phyloP scores from a whole-genome alignment of 2,888 invertebrate genomes.

The Phaonia tiefii region DNA sequence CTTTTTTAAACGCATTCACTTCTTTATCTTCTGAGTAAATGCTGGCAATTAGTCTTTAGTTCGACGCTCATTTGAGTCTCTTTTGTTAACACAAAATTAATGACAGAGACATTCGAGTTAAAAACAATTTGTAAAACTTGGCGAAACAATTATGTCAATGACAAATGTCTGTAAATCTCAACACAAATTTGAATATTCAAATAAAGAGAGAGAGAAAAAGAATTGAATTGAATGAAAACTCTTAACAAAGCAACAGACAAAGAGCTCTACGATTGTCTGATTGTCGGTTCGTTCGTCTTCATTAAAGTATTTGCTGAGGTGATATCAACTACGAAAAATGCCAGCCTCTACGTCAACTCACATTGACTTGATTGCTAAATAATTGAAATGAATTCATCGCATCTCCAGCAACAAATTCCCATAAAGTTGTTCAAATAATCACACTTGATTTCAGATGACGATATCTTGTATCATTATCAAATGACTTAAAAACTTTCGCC shows the following conservation, averaged over 20 bases:
- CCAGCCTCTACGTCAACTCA: not conserved
- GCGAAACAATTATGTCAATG: slow-evolving; percentile 50
- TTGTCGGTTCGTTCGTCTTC: not conserved
- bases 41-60: too few species aligned
- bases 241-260: too few species aligned
- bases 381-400: not conserved
- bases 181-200: not conserved
- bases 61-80: too few species aligned
- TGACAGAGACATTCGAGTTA: slow-evolving; percentile 53
- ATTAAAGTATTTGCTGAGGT: slow-evolving; percentile 26
- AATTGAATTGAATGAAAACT: not conserved
- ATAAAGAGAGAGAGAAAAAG: not conserved
- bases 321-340: not conserved
- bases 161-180: slow-evolving; percentile 18
- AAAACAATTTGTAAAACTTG: slow-evolving; percentile 21
- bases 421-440: too few species aligned
- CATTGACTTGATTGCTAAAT: not conserved
- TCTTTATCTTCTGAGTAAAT: too few species aligned
- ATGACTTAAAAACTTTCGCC: slow-evolving; percentile 21
- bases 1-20: too few species aligned
- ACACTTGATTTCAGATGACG: not conserved
- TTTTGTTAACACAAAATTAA: slow-evolving; percentile 26
- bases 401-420: not conserved
- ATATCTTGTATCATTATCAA: not conserved
- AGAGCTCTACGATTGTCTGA: too few species aligned